Evolutionary conservation across 2,797 vertebrate species (phyloP), one percentile per base, ranked within the genome.

Genomic region (Enteromius mattozi): DNA sequence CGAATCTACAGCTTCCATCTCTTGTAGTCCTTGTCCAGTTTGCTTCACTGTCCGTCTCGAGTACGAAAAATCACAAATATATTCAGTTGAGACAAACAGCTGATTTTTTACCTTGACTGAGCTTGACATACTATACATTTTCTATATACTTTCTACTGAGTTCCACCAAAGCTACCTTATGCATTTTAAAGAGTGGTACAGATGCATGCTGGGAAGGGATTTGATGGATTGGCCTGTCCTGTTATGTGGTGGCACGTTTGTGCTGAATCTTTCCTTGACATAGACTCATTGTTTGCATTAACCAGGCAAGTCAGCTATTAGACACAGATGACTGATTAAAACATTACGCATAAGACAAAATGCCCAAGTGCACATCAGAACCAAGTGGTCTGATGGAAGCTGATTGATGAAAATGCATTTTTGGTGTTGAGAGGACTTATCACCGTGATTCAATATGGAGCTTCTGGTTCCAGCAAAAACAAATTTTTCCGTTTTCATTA

Each of bases 111-210:
- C 19, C n/a, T 71, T 37, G 19, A 4, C 33, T 37, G 35, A 42
- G 51, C 66, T 27, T 42, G 40, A 61, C 45, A 35, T 37, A 27
- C 1, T 17, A 45, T n/a, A 54, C 24, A 40, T 27, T 59, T 42
- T 78, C 7, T 59, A 47, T 30, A 33, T 2, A 42, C 27, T 59
- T 59, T 24, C 37, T 49, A 13, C 30, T 7, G 16, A 45, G 47
- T 51, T 66, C 35, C 56, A 63, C n/a, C 63, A 40, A 51, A 84
- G 49, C 76, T 80, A 80, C 77, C 85, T 88, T 78, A 88, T 88
- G 63, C 88, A 63, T 75, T 51, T 75, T 47, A 79, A 71, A 72
- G 37, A 37, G 65, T n/a, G 35, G 33, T 16, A 70, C 51, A 78
- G 66, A 70, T 79, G 82, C 51, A 79, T 84, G 54, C 68, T 72